Evolutionary conservation across 1,140 invertebrate species (phyloP).

Genomic region (Aphaenogaster floridana): DNA sequence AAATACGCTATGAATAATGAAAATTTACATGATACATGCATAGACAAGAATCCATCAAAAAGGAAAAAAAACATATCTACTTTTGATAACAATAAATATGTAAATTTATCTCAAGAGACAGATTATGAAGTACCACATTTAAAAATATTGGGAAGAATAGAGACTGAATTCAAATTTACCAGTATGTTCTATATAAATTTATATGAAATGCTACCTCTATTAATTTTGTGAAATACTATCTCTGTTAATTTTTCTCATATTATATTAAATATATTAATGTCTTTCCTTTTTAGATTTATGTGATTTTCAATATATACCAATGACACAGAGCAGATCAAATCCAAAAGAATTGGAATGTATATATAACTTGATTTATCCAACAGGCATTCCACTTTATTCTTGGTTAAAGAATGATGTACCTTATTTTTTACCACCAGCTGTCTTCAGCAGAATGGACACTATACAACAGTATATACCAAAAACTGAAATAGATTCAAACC

Average conservation of each 20-base stretch:
- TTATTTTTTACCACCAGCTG: conserved; percentile 91
- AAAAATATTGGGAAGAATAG: conserved; percentile 90
- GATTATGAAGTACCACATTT: conserved; percentile 79
- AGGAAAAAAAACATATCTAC: conserved; percentile 65
- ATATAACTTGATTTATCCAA: conserved; percentile 90
- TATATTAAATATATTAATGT: conserved; percentile 36
- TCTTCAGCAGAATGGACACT: conserved; percentile 93
- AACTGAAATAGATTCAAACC: conserved; percentile 80
- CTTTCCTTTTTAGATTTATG: conserved; percentile 90
- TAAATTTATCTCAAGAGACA: conserved; percentile 77
- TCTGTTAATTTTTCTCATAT: conserved; percentile 33
- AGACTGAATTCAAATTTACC: conserved; percentile 91
- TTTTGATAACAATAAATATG: conserved; percentile 75
- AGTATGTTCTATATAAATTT: conserved; percentile 87
- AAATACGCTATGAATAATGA: not conserved
- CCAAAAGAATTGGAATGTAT: conserved; percentile 87
- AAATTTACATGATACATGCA: conserved; percentile 4
- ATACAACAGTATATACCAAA: conserved; percentile 87
- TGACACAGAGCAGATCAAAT: conserved; percentile 85
- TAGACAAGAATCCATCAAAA: not conserved
- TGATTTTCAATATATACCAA: conserved; percentile 97
- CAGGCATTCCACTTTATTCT: conserved; percentile 87
- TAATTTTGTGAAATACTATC: not conserved
- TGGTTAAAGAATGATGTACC: conserved; percentile 89
- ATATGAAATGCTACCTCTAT: conserved; percentile 19